Evolutionary conservation across 2,888 invertebrate genomes (phyloP), one percentile per base, ranked within the genome.

Genomic region (Xanthia togata): DNA sequence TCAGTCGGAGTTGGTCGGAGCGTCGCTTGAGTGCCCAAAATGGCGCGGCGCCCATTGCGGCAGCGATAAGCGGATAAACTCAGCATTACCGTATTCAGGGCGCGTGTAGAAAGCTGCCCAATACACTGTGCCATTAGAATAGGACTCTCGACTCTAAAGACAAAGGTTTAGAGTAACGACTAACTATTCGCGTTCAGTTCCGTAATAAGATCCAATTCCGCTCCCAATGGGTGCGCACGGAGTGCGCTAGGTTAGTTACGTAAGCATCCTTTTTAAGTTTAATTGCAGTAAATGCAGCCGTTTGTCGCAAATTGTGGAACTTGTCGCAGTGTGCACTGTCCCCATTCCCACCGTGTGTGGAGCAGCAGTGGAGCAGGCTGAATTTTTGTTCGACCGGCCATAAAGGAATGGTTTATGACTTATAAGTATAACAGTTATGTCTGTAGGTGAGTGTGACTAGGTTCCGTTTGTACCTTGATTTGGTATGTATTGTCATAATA

Each of bases 71-170:
- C 90, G 83, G 89, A 88, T 89, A 87, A 87, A 83, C 84, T 90
- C 65, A 65, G 57, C 84, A 76, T 84, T 82, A 76, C 74, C 78
- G 78, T 88, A 93, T 93, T 93, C 93, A 91, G 91, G 89, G 84
- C 92, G 90, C 93, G 92, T 87, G 84, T 91, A 92, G 92, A 93
- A 90, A 92, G 91, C 89, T 74, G 76, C 75, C 79, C 78, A 84
- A 78, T 84, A 76, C 65, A 63, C 64, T 41, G n/a, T 23, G 14
- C 44, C 53, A 75, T 80, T 83, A 75, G 70, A 84, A 87, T 85
- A 87, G 63, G 26, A 88, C 68, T 85, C 80, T 86, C 81, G 64
- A 83, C 88, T 82, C 67, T 85, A 87, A 74, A 35, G 35, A 68
- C 67, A 70, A 65, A 70, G 62, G 79, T 59, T 81, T 76, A 85